Conservation (phyloP, 2,888 invertebrate species). For the Herminia tarsipennalis region DNA sequence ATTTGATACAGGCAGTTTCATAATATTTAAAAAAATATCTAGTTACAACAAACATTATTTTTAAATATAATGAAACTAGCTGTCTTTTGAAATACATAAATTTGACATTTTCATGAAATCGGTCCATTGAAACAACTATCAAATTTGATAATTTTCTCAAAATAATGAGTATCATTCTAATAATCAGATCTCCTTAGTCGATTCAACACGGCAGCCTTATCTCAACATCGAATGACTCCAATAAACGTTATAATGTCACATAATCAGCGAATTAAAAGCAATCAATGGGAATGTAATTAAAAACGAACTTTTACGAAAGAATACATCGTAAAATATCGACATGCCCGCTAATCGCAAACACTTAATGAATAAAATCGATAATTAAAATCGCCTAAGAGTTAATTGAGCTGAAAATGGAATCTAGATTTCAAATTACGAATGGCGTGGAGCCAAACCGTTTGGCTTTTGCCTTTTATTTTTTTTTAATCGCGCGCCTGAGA, state of each 20-base stretch:
- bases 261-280: constrained; percentile 69
- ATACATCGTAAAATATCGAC: constrained; percentile 77
- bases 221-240: constrained; percentile 42
- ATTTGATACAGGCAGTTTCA: too few relatives aligned
- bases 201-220: constrained; percentile 38
- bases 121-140: constrained; percentile 10
- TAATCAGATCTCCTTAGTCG: constrained; percentile 18
- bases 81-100: too few relatives aligned
- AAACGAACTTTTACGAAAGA: constrained; percentile 59
- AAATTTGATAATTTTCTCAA: constrained; percentile 8
- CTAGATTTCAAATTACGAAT: constrained; percentile 57
- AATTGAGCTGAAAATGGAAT: constrained; percentile 83
- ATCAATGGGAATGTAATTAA: constrained; percentile 72
- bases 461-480: constrained; percentile 25
- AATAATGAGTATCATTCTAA: constrained; percentile 22
- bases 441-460: constrained; percentile 38
- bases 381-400: constrained; percentile 76
- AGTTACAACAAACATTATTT: neutral
- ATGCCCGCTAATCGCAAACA: constrained; percentile 81
- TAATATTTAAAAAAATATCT: too few relatives aligned
- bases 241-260: constrained; percentile 59
- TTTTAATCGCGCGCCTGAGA: constrained; percentile 18
- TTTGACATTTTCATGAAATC: constrained; percentile 15
- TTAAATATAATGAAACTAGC: constrained; percentile 3
- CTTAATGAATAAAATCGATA: constrained; percentile 80